Percentiles rank a stretch among this genome's conserved stretches.
phyloP scores from a whole-genome alignment of 2,797 vertebrate species.

The Octomys mimax region DNA sequence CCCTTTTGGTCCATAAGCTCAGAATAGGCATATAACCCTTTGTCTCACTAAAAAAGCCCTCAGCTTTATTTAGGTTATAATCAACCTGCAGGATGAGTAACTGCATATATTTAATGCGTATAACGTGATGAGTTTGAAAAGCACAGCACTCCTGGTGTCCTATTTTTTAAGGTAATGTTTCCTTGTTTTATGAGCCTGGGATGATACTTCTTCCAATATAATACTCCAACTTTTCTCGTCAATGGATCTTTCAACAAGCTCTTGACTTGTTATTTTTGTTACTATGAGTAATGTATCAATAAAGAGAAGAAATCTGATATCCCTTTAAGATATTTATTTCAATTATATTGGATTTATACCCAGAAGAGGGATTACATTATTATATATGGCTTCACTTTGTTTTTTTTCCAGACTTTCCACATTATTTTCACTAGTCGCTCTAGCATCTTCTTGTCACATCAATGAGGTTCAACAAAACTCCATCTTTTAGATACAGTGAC shows the following conservation, averaged over 20 bases:
- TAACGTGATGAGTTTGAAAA: background rate
- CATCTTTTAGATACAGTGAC: background rate
- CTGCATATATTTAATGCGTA: background rate
- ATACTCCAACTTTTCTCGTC: background rate
- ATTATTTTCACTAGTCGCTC: background rate
- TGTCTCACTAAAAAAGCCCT: background rate
- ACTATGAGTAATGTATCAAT: background rate
- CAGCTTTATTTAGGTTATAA: background rate
- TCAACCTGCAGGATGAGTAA: background rate
- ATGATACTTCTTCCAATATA: background rate
- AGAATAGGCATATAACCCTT: background rate
- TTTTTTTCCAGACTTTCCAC: background rate
- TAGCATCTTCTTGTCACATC: background rate
- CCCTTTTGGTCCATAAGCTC: background rate
- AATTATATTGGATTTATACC: background rate
- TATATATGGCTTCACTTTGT: background rate
- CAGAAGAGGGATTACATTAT: background rate
- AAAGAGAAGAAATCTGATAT: background rate
- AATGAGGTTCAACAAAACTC: background rate
- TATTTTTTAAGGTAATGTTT: background rate
- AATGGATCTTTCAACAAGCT: background rate
- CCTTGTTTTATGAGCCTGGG: background rate
- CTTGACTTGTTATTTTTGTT: background rate
- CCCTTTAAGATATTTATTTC: background rate
- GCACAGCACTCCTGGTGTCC: background rate